These are phyloP conservation scores for Gila orcuttii DNA, from an alignment of 2,113 vertebrate species.

Conservation along the genomic window DNA sequence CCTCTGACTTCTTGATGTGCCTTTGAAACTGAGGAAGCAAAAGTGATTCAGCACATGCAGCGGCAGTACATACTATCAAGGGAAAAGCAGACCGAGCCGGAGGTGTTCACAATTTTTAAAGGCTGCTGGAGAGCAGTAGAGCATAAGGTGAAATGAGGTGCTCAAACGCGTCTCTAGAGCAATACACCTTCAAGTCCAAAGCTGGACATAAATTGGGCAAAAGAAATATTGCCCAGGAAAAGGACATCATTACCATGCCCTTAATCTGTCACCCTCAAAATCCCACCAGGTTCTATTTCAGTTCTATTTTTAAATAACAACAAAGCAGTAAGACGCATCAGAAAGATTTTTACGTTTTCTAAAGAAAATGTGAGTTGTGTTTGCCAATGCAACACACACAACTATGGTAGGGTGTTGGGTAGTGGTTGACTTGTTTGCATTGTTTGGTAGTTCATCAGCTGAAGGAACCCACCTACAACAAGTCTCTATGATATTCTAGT, in stretches of 20 bases:
- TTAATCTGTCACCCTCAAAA: slow-evolving; percentile 5
- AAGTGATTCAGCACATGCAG: not conserved
- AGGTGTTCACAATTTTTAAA: slow-evolving; percentile 22
- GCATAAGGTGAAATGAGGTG: slow-evolving; percentile 1
- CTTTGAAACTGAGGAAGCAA: slow-evolving; percentile 86
- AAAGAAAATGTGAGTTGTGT: not conserved
- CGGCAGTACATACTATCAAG: slow-evolving; percentile 1
- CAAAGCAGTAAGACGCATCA: not conserved
- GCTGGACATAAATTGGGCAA: not conserved
- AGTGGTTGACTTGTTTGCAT: too few species aligned
- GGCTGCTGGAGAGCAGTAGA: not conserved
- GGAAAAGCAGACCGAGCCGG: not conserved
- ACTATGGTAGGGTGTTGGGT: not conserved
- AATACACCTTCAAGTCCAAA: not conserved
- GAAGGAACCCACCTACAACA: not conserved
- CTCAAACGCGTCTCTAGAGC: not conserved
- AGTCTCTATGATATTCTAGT: not conserved
- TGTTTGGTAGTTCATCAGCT: not conserved
- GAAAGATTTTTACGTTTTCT: not conserved
- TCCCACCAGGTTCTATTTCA: not conserved
- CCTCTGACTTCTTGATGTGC: slow-evolving; percentile 98
- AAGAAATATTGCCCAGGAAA: not conserved
- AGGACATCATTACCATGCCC: slow-evolving; percentile 2
- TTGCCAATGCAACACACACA: not conserved
- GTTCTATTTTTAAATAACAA: not conserved